A percentile compares a stretch with the other conserved stretches of the same genome.
Evolutionary conservation across 1,140 invertebrate genomes (phyloP).

Genomic region (Calycopis cecrops): DNA sequence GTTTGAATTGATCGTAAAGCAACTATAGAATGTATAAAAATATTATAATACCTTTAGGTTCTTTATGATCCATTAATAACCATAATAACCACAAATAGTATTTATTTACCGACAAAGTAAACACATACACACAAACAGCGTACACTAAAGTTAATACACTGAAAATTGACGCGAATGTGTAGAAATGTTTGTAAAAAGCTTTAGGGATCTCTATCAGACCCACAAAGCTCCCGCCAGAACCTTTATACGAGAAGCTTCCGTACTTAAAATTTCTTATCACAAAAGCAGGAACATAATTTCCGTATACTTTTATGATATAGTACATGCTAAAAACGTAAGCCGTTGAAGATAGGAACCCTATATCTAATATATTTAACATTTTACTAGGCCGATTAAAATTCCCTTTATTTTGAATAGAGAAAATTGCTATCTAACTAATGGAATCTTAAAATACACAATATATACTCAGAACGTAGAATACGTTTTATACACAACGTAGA

Average conservation of each 20-base stretch:
- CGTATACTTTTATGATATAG: conserved; percentile 77
- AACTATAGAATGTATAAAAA: conserved; percentile 15
- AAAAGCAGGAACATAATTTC: too few relatives aligned
- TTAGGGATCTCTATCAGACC: conserved; percentile 81
- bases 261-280: conserved; percentile 79
- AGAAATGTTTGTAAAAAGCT: conserved; percentile 85
- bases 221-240: conserved; percentile 66
- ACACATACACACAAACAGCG: too few relatives aligned
- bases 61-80: conserved; percentile 70
- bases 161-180: conserved; percentile 78
- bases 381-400: too few relatives aligned
- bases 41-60: conserved; percentile 65
- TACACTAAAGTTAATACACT: conserved; percentile 70
- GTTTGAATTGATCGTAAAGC: conserved; percentile 1
- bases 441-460: too few relatives aligned
- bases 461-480: too few relatives aligned
- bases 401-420: too few relatives aligned
- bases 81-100: conserved; percentile 74
- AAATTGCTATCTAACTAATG: too few relatives aligned
- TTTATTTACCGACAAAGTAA: too few relatives aligned
- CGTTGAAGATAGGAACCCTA: conserved; percentile 74
- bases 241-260: conserved; percentile 80
- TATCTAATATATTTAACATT: conserved; percentile 76
- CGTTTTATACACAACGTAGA: too few relatives aligned
- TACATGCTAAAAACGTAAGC: conserved; percentile 73